Evolutionary conservation across 2,797 vertebrate genomes (phyloP), one percentile per base, ranked within the genome.

Genomic region (Astyanax mexicanus): DNA sequence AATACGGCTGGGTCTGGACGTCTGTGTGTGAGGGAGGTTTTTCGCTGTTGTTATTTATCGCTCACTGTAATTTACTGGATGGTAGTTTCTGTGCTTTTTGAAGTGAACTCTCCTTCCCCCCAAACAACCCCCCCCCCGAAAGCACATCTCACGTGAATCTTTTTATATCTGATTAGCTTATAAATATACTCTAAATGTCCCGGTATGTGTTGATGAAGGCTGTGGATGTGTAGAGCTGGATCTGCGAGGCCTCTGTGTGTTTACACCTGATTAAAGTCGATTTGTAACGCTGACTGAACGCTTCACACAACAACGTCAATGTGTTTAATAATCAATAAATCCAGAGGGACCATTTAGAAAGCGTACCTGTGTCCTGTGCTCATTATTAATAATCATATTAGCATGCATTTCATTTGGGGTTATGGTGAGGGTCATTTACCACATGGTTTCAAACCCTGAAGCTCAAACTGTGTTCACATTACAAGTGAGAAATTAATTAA

Each of bases 151-250:
- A 79, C 91, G 92, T 94, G 89, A 91, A 87, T 84, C 89, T 93
- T 94, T 94, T 94, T 55, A 92, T 94, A 94, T 92, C 92, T 93
- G 90, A 93, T 91, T 92, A 91, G 92, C 89, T 91, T 91, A 93
- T 94, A 94, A 94, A 94, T 92, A 89, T 92, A 92, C 93, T 92
- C 89, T 90, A 88, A 92, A 90, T 92, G 92, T 93, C 83, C 82
- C 64, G 45, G 6, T 47, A 12, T 11, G 66, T 75, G 42, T 40
- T 66, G 27, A 60, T 71, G 17, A 58, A 23, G 29, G 23, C 49
- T n/a, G 17, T 23, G 15, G 19, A 25, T 58, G 40, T 1, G 35
- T 19, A 17, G 21, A 40, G 15, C n/a, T 19, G 5, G 17, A 29
- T 60, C 7, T 21, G 37, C n/a, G 13, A 38, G 61, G 35, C 19